These are phyloP conservation scores for Thaumatotibia leucotreta DNA, from an alignment of 1,140 invertebrate genomes.

Conservation along the genomic window DNA sequence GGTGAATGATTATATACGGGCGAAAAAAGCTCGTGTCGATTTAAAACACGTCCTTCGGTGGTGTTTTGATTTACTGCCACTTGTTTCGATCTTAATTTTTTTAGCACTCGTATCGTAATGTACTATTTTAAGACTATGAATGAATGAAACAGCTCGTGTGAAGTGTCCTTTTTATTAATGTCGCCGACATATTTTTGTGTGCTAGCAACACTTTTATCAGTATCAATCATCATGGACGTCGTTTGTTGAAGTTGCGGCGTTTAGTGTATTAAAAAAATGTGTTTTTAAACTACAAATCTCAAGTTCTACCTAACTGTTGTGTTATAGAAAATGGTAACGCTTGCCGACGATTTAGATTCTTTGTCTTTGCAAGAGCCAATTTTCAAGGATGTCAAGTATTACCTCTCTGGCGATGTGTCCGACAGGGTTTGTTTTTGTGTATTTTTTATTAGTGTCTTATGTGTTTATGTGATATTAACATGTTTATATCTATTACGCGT, in stretches of 20 bases:
- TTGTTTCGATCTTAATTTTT: too few relatives aligned
- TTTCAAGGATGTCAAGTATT: constrained; percentile 83
- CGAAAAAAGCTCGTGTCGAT: too few relatives aligned
- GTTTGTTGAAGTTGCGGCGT: constrained; percentile 52
- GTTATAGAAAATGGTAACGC: constrained; percentile 75
- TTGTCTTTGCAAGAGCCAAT: constrained; percentile 72
- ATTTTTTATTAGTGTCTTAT: constrained; percentile 28
- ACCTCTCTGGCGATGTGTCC: constrained; percentile 82
- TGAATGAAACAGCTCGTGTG: too few relatives aligned
- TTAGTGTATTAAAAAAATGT: constrained; percentile 44
- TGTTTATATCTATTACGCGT: constrained; percentile 39
- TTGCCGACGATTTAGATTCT: constrained; percentile 73
- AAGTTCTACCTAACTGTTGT: constrained; percentile 46
- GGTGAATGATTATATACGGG: too few relatives aligned
- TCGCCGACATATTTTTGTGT: not conserved
- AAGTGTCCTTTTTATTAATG: not conserved
- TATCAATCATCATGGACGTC: constrained; percentile 52
- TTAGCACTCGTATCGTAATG: too few relatives aligned
- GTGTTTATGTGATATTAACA: constrained; percentile 25
- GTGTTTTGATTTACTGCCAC: too few relatives aligned
- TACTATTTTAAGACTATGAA: too few relatives aligned
- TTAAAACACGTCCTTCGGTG: too few relatives aligned
- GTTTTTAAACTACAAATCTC: constrained; percentile 32
- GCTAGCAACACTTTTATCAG: constrained; percentile 29
- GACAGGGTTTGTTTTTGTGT: constrained; percentile 79